These are phyloP conservation scores for Lacerta agilis DNA, from an alignment of 2,797 vertebrate species.

Conservation along the genomic window DNA sequence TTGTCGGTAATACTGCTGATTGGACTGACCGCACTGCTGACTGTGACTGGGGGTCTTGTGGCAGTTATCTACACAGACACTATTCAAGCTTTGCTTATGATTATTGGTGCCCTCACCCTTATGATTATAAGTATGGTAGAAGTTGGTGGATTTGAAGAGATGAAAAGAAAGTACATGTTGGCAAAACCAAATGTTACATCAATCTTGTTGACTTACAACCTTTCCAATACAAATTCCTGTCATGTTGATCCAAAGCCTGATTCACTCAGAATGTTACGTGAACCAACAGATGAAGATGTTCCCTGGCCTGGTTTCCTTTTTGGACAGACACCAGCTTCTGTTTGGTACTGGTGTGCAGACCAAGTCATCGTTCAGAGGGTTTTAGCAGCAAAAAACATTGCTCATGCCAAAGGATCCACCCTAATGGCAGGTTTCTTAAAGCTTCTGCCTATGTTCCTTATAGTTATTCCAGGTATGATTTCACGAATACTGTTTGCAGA, in stretches of 20 bases:
- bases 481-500: conserved; percentile 93
- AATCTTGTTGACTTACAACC: conserved; percentile 88
- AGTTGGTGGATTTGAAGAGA: conserved; percentile 93
- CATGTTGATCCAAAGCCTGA: conserved; percentile 90
- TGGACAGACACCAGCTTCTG: conserved; percentile 96
- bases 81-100: conserved; percentile 97
- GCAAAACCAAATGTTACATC: conserved; percentile 91
- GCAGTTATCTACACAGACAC: conserved; percentile 98
- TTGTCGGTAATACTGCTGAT: conserved; percentile 94
- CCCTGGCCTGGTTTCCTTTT: conserved; percentile 98
- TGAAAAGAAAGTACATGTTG: conserved; percentile 94
- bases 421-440: conserved; percentile 98
- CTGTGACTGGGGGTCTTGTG: conserved; percentile 93
- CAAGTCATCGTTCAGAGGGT: conserved; percentile 99
- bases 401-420: conserved; percentile 94
- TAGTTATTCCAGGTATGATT: conserved; percentile 98
- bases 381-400: conserved; percentile 95
- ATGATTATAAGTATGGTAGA: conserved; percentile 90
- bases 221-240: conserved; percentile 89
- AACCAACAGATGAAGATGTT: conserved; percentile 92
- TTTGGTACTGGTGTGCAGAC: conserved; percentile 99
- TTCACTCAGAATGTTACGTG: conserved; percentile 88
- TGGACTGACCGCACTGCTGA: conserved; percentile 93
- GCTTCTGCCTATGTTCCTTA: conserved; percentile 96
- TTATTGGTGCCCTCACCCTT: conserved; percentile 92